Conservation (phyloP, 1,140 invertebrate species). For the Drosophila athabasca region DNA sequence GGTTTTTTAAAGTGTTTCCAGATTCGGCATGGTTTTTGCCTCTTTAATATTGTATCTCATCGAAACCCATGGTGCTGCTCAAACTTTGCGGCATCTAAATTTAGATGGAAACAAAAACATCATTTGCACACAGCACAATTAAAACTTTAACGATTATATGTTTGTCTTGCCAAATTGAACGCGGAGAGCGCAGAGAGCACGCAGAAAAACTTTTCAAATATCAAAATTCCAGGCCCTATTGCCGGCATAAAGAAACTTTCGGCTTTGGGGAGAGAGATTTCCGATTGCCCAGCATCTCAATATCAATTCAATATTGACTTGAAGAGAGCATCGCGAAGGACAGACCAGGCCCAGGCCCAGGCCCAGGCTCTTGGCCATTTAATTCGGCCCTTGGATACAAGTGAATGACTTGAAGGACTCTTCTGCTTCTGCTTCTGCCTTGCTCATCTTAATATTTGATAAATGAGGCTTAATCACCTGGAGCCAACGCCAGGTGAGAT, state of each 20-base stretch:
- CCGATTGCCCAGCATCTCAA: slow-evolving; percentile 40
- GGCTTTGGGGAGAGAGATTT: slow-evolving; percentile 14
- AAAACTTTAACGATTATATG: slow-evolving; percentile 73
- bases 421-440: not conserved
- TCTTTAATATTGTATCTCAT: too few relatives aligned
- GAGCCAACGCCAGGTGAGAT: slow-evolving; percentile 39
- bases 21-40: not conserved
- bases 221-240: slow-evolving; percentile 28
- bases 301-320: slow-evolving; percentile 62
- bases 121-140: slow-evolving; percentile 51
- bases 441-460: slow-evolving; percentile 39
- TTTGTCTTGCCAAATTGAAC: slow-evolving; percentile 56
- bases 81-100: slow-evolving; percentile 37
- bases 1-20: too few relatives aligned
- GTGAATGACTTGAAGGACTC: not conserved
- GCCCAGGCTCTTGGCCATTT: slow-evolving; percentile 13
- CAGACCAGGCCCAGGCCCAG: not conserved
- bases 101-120: slow-evolving; percentile 41
- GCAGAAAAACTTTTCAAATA: slow-evolving; percentile 48
- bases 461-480: slow-evolving; percentile 70
- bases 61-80: too few relatives aligned
- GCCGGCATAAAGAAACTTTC: not conserved
- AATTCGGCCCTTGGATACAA: not conserved
- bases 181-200: not conserved
- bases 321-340: slow-evolving; percentile 12